Evolutionary conservation across 2,797 vertebrate genomes (phyloP).

Genomic region (Fistularia tabacaria): DNA sequence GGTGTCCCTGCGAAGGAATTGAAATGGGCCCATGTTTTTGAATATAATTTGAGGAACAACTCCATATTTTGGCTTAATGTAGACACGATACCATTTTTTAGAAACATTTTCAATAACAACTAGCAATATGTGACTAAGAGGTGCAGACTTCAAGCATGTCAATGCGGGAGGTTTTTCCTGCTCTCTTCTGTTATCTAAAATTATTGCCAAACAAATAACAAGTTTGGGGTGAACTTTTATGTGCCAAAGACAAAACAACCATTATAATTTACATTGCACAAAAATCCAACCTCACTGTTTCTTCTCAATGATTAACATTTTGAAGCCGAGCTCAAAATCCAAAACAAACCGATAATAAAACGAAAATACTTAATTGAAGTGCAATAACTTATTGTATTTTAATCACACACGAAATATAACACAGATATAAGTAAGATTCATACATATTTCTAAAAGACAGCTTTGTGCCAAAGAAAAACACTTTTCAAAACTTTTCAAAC

Average conservation of each 20-base stretch:
- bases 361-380: constrained; percentile 62
- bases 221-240: too few species aligned
- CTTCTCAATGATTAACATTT: too few species aligned
- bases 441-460: constrained; percentile 58
- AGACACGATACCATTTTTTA: constrained; percentile 2
- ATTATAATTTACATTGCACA: too few species aligned
- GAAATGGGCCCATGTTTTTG: constrained; percentile 47
- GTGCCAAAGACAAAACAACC: too few species aligned
- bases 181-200: too few species aligned
- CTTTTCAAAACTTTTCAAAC: constrained; percentile 37
- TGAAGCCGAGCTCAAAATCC: too few species aligned
- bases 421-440: constrained; percentile 67
- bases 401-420: constrained; percentile 71
- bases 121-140: too few species aligned
- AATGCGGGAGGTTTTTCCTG: too few species aligned
- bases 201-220: too few species aligned
- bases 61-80: constrained; percentile 25
- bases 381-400: constrained; percentile 87
- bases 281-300: too few species aligned
- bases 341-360: constrained; percentile 3
- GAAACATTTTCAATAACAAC: not conserved
- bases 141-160: too few species aligned
- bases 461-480: constrained; percentile 64
- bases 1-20: constrained; percentile 51
- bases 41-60: constrained; percentile 37